phyloP scores from a whole-genome alignment of 1,140 invertebrate genomes.

The Lordiphosa mommai region DNA sequence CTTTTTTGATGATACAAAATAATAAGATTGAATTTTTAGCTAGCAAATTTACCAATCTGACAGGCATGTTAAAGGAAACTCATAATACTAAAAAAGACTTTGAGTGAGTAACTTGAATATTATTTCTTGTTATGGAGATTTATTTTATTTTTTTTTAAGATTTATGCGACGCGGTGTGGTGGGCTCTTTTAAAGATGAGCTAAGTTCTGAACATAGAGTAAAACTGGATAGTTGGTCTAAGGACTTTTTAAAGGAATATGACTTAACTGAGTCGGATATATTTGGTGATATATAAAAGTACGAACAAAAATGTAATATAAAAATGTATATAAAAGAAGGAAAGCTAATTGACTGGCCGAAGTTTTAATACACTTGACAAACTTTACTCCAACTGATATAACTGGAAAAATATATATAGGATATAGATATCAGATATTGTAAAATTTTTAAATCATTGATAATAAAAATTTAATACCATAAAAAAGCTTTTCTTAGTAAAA shows the following conservation, averaged over 20 bases:
- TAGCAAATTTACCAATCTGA: conserved; percentile 6
- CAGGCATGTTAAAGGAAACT: background rate
- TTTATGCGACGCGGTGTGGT: conserved; percentile 28
- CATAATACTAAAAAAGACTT: background rate
- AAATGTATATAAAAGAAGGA: no score
- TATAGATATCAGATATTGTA: no score
- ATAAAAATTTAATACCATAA: no score
- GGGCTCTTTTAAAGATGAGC: conserved; percentile 16
- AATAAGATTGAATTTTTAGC: background rate
- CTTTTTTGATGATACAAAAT: background rate
- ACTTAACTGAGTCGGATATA: conserved; percentile 19
- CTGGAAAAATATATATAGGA: no score
- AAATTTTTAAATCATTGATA: no score
- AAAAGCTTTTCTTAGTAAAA: no score
- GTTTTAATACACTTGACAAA: no score
- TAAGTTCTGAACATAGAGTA: background rate
- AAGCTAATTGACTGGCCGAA: no score
- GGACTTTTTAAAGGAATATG: conserved; percentile 10
- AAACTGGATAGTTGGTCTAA: conserved; percentile 15
- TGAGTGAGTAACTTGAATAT: conserved; percentile 5
- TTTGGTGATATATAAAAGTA: conserved; percentile 2
- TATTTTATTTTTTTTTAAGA: background rate
- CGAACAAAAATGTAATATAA: no score
- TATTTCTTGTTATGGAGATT: background rate
- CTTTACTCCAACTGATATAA: no score